A percentile compares a stretch with the other conserved stretches of the same genome.
Evolutionary conservation across 2,113 vertebrate genomes (phyloP).

Genomic region (Misgurnus mizolepis): DNA sequence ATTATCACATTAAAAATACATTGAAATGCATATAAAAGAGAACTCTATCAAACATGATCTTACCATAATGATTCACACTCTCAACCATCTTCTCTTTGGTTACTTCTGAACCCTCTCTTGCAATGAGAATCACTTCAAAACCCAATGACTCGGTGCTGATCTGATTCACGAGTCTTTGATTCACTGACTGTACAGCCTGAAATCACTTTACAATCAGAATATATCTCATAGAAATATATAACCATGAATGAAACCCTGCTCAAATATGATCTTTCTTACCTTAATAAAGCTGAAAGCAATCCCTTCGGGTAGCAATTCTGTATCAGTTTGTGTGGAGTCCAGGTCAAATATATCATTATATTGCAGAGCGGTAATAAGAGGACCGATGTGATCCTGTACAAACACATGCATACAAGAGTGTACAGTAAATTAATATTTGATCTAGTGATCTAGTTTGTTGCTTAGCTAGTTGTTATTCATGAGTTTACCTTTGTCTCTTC

Average conservation of each 20-base stretch:
- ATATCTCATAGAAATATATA: not conserved
- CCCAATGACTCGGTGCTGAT: slow-evolving; percentile 21
- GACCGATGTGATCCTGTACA: slow-evolving; percentile 64
- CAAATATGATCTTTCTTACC: slow-evolving; percentile 54
- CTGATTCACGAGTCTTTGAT: slow-evolving; percentile 30
- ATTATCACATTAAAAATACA: not conserved
- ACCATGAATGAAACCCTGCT: not conserved
- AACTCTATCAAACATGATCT: not conserved
- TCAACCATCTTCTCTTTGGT: slow-evolving; percentile 33
- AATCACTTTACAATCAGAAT: not conserved
- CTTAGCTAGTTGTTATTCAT: not conserved
- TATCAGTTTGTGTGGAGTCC: slow-evolving; percentile 59
- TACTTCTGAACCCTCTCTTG: slow-evolving; percentile 35
- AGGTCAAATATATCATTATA: slow-evolving; percentile 68
- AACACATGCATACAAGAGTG: not conserved
- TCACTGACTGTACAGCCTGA: slow-evolving; percentile 45
- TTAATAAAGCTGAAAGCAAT: slow-evolving; percentile 68
- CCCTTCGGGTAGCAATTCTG: slow-evolving; percentile 60
- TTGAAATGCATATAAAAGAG: not conserved
- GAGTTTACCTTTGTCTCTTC: slow-evolving; percentile 21
- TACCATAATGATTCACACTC: slow-evolving; percentile 48
- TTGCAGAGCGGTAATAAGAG: slow-evolving; percentile 71
- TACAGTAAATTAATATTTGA: not conserved
- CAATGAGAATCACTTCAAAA: slow-evolving; percentile 46
- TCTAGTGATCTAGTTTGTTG: no score